These are phyloP conservation scores for Podotricha telesiphe DNA, from an alignment of 2,888 invertebrate genomes.

Conservation along the genomic window DNA sequence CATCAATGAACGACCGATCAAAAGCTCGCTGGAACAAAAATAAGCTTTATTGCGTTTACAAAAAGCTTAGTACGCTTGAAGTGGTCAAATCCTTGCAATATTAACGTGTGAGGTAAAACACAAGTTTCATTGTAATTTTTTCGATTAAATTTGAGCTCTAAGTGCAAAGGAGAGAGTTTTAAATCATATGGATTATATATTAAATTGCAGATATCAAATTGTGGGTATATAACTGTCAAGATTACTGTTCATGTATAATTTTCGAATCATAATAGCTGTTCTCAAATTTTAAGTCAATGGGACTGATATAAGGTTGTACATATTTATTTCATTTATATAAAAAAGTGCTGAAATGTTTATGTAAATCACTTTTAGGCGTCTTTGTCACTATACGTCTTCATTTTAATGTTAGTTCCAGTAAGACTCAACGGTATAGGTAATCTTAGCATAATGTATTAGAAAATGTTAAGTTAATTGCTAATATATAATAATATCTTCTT, in stretches of 20 bases:
- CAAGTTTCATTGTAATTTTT: not conserved
- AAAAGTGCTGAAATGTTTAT: not conserved
- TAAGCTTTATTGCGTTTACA: not conserved
- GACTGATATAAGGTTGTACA: conserved; percentile 12
- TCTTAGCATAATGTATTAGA: too few relatives aligned
- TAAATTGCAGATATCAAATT: conserved; percentile 36
- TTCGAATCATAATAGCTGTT: conserved; percentile 22
- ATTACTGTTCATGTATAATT: conserved; percentile 30
- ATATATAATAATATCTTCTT: too few relatives aligned
- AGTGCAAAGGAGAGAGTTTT: not conserved
- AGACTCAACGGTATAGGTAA: too few relatives aligned
- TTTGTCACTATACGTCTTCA: not conserved
- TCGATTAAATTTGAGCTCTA: conserved; percentile 21
- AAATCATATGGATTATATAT: not conserved
- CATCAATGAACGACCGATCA: conserved; percentile 37
- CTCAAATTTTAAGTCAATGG: conserved; percentile 32
- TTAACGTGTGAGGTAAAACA: not conserved
- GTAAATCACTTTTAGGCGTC: not conserved
- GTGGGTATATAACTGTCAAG: conserved; percentile 24
- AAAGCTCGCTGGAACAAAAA: not conserved
- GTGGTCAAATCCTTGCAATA: not conserved
- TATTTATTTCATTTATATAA: conserved; percentile 18
- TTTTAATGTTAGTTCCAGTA: too few relatives aligned
- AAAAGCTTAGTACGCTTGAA: not conserved
- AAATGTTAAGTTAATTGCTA: too few relatives aligned